These are phyloP conservation scores for Molanna angustata DNA, from an alignment of 2,888 invertebrate species.

Conservation along the genomic window DNA sequence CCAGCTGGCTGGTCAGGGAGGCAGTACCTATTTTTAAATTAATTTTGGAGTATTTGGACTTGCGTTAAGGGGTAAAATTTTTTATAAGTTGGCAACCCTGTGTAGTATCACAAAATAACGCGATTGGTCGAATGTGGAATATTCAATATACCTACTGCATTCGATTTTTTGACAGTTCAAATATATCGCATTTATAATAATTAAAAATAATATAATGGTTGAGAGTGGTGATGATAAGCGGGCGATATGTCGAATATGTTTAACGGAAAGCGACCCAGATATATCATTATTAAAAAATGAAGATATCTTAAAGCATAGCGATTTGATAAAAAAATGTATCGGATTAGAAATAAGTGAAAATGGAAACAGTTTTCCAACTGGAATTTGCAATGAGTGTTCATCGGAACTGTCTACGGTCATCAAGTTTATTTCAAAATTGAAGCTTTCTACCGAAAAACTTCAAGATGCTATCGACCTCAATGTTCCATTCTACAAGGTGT, in stretches of 20 bases:
- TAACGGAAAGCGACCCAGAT: constrained; percentile 1
- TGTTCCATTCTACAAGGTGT: constrained; percentile 8
- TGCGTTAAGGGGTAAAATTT: too few relatives aligned
- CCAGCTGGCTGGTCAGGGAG: too few relatives aligned
- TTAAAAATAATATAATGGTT: too few relatives aligned
- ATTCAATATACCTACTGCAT: too few relatives aligned
- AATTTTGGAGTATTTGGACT: too few relatives aligned
- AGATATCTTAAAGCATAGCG: constrained; percentile 9
- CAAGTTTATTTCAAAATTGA: constrained; percentile 17
- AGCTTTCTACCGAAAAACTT: constrained; percentile 15
- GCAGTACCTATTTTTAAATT: too few relatives aligned
- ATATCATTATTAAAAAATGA: constrained; percentile 10
- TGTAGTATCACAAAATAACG: too few relatives aligned
- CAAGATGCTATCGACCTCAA: constrained; percentile 8
- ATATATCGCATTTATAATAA: too few relatives aligned
- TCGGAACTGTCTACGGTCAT: constrained; percentile 13
- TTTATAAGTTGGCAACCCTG: too few relatives aligned
- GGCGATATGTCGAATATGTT: constrained; percentile 19
- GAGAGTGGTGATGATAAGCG: too few relatives aligned
- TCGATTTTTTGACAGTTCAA: too few relatives aligned
- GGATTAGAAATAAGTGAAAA: constrained; percentile 12
- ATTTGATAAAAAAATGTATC: constrained; percentile 18
- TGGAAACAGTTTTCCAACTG: constrained; percentile 10
- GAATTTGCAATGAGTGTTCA: constrained; percentile 17
- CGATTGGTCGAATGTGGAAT: too few relatives aligned